Evolutionary conservation across 2,797 vertebrate genomes (phyloP).

Genomic region (Girardinus metallicus): DNA sequence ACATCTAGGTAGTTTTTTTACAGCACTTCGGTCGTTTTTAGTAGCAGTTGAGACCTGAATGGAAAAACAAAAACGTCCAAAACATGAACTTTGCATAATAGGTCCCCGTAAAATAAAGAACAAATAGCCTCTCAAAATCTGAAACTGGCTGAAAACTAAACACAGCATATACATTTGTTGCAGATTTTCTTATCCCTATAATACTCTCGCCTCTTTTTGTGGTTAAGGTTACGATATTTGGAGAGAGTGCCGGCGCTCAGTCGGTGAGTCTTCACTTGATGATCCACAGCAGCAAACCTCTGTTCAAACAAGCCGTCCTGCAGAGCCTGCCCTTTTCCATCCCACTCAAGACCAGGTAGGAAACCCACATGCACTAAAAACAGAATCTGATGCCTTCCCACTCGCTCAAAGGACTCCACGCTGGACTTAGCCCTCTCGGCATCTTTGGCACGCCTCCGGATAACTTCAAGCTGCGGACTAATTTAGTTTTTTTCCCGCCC

Average conservation of each 20-base stretch:
- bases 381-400: background rate
- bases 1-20: too few relatives aligned
- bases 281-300: slow-evolving; percentile 76
- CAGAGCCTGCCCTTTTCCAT: slow-evolving; percentile 85
- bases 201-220: background rate
- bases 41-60: too few relatives aligned
- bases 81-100: too few relatives aligned
- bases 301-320: slow-evolving; percentile 78
- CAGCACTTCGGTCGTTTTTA: too few relatives aligned
- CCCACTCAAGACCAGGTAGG: slow-evolving; percentile 81
- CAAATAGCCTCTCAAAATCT: background rate
- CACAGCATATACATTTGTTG: background rate
- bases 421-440: background rate
- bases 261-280: slow-evolving; percentile 82
- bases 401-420: background rate
- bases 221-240: slow-evolving; percentile 80
- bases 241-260: slow-evolving; percentile 83
- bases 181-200: background rate
- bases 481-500: background rate
- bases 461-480: background rate
- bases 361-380: background rate
- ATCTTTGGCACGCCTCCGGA: background rate
- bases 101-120: too few relatives aligned
- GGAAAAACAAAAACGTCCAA: too few relatives aligned
- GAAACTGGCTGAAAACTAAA: background rate